Percentiles rank a stretch among this genome's conserved stretches.
These are phyloP conservation scores for Loriculus beryllinus DNA, from an alignment of 2,797 vertebrate species.

Conservation along the genomic window DNA sequence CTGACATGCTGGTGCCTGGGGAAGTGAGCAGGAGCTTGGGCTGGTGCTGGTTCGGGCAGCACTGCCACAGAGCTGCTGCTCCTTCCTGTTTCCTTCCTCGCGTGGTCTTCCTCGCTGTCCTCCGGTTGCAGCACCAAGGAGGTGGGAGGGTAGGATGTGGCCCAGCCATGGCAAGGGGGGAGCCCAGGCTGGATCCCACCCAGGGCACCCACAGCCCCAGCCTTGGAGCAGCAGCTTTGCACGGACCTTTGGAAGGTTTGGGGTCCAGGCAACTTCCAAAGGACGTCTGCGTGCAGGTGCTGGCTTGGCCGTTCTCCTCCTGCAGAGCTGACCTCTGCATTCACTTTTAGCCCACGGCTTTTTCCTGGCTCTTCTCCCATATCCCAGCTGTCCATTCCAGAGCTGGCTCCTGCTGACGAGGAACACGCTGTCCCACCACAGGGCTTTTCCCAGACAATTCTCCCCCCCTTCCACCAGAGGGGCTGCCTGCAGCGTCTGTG, in stretches of 20 bases:
- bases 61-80: background rate
- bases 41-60: background rate
- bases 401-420: background rate
- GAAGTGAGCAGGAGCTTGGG: background rate
- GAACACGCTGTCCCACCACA: background rate
- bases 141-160: background rate
- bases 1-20: background rate
- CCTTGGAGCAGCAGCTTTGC: background rate
- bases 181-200: background rate
- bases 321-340: conserved; percentile 12
- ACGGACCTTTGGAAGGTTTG: background rate
- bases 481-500: background rate
- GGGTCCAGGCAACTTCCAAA: background rate
- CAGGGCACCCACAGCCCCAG: background rate
- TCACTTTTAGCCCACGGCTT: background rate
- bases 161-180: background rate
- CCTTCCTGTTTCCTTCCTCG: background rate
- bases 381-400: background rate
- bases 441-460: background rate
- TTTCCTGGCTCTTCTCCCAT: conserved; percentile 14
- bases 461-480: background rate
- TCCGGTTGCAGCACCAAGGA: background rate
- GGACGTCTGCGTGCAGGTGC: background rate
- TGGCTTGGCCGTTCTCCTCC: background rate
- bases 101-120: background rate